Evolutionary conservation across 2,797 vertebrate species (phyloP), one percentile per base, ranked within the genome.

Genomic region (Hippocampus kuda): DNA sequence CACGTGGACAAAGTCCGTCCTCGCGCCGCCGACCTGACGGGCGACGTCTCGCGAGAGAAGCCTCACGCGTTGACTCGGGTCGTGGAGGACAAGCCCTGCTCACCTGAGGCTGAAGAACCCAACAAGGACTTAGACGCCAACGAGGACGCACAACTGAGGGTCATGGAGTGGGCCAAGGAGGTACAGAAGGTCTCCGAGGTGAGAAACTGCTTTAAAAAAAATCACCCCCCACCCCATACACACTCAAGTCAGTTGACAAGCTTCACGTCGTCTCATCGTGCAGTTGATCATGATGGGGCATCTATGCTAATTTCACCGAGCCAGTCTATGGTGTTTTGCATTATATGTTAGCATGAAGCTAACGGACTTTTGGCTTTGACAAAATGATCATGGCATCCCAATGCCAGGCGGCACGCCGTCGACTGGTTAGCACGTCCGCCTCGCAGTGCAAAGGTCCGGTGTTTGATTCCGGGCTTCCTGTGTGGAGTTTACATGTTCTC

Each of bases 91-190:
- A 83, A 24, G 2, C 70, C 79, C 0, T 76, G 74, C 79, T 9
- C 51, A 41, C 56, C 70, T 15, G 72, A 83, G 60, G 56, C 49
- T 46, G 24, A 79, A 42, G 66, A 76, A 8, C 38, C 68, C 0
- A 67, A 75, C 26, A 56, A 67, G 2, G 56, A 84, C 0, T 26
- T 63, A 11, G 71, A 82, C 0, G 30, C 49, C 18, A 68, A 66
- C 1, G 84, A 87, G 54, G 44, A 76, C 13, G 61, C 72, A 0
- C 80, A 90, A 8, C 1, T 65, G 75, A 88, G 69, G 76, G 82
- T 91, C 22, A 90, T 80, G 74, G 87, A 87, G 42, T 91, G 90
- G 91, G 90, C 90, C 1, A 88, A 83, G 79, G 90, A 91, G 83
- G 78, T 91, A n/a, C 87, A 90, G 57, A 76, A 12, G 20, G 85